These are phyloP conservation scores for Botia kubotai DNA, from an alignment of 2,797 vertebrate species.

Conservation along the genomic window DNA sequence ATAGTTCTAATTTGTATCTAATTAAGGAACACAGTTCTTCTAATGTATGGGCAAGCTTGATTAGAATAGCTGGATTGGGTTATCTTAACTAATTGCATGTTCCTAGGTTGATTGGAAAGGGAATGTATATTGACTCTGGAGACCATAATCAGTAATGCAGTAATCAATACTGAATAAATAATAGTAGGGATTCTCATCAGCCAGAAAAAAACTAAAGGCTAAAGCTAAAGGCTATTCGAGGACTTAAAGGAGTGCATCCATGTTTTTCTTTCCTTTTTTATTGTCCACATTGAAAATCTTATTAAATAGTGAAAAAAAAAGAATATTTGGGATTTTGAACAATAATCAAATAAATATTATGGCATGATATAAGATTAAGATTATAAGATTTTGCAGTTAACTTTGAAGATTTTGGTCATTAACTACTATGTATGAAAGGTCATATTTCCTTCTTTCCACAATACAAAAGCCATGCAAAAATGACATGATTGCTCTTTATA, in stretches of 20 bases:
- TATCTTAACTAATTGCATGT: background rate
- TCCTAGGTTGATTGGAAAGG: background rate
- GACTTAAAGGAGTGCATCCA: background rate
- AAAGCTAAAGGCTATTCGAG: too few species aligned
- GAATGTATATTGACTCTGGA: background rate
- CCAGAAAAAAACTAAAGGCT: background rate
- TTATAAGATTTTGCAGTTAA: too few species aligned
- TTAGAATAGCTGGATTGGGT: background rate
- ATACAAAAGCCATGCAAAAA: too few species aligned
- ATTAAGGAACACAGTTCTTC: background rate
- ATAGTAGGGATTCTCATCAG: background rate
- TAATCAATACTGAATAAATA: background rate
- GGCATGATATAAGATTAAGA: too few species aligned
- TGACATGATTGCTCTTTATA: too few species aligned
- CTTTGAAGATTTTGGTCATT: too few species aligned
- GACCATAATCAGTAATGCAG: background rate
- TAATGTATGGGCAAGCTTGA: conserved; percentile 22
- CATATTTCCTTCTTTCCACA: too few species aligned
- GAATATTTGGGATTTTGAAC: too few species aligned
- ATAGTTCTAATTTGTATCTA: background rate
- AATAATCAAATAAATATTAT: too few species aligned
- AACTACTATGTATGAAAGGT: too few species aligned
- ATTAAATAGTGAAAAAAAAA: too few species aligned
- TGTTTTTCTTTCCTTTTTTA: background rate
- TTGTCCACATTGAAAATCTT: background rate